Evolutionary conservation across 2,797 vertebrate species (phyloP), one percentile per base, ranked within the genome.

Genomic region (Apodemus agrarius): DNA sequence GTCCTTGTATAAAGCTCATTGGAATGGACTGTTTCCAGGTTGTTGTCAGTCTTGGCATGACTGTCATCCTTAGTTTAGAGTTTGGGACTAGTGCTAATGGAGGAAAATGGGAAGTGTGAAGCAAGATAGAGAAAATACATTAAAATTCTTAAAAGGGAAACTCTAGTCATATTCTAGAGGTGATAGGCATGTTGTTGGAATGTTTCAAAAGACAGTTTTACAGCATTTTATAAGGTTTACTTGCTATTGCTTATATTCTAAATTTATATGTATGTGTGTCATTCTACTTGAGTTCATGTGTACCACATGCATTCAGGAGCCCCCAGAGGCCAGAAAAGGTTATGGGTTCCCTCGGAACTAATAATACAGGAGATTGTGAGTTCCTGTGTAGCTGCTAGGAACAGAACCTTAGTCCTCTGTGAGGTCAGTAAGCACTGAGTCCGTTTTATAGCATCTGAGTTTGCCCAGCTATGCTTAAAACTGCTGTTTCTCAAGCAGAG

Each of bases 401-500:
- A 74, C 24, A 31, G 16, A 74, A 74, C 1, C 49, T n/a, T 26
- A 26, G 69, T 57, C 37, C 52, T 57, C 24, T 31, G 85, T 10
- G 43, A 88, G 29, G 57, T 26, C 34, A 8, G 24, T 59, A 13
- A 21, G 3, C 10, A 43, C 24, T 3, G 16, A 57, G n/a, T 19
- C 10, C 37, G 13, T 75, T 63, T 61, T 16, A 31, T 22, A 69
- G 12, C n/a, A 0, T 81, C 59, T 26, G 74, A 61, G 49, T 79
- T 92, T 34, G 54, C 17, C 83, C 26, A 63, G 4, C 92, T 88
- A 94, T 34, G 80, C 65, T 93, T 46, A 74, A 7, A 93, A 82
- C 4, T 52, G 10, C 26, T 81, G 24, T 74, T 19, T 9, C 49
- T 69, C 13, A 4, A n/a, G 7, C 12, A 59, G 57, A 86, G 22